These are phyloP conservation scores for Tragelaphus eurycerus DNA, from an alignment of 2,797 vertebrate genomes.

Conservation along the genomic window DNA sequence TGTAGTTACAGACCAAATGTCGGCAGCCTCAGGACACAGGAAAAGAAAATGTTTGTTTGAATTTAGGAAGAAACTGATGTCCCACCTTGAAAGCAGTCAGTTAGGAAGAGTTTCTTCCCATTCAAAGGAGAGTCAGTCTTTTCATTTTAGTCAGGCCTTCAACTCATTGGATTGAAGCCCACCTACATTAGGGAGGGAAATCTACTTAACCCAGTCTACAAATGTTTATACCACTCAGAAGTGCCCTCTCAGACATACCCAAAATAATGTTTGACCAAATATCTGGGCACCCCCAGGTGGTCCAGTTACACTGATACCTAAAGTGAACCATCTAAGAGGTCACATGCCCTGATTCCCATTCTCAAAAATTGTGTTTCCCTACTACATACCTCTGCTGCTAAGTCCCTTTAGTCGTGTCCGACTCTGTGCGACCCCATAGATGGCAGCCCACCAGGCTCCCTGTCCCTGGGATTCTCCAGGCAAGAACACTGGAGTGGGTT, in stretches of 20 bases:
- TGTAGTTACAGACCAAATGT: not conserved
- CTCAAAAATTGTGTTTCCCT: not conserved
- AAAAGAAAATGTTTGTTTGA: not conserved
- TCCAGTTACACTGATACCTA: not conserved
- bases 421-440: no score
- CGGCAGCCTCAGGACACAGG: not conserved
- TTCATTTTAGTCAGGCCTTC: not conserved
- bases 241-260: not conserved
- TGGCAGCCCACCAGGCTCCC: no score
- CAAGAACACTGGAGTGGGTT: no score
- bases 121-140: not conserved
- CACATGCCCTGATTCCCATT: not conserved
- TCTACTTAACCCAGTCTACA: not conserved
- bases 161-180: not conserved
- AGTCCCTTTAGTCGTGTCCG: no score
- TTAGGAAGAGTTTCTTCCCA: not conserved
- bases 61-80: not conserved
- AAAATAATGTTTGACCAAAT: not conserved
- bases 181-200: not conserved
- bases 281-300: not conserved
- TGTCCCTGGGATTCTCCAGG: no score
- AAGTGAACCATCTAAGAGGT: not conserved
- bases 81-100: not conserved
- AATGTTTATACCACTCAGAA: not conserved
- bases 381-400: not conserved